A percentile compares a stretch with the other conserved stretches of the same genome.
Conservation (phyloP, 2,888 invertebrate species). For the Lumbricus terrestris region DNA sequence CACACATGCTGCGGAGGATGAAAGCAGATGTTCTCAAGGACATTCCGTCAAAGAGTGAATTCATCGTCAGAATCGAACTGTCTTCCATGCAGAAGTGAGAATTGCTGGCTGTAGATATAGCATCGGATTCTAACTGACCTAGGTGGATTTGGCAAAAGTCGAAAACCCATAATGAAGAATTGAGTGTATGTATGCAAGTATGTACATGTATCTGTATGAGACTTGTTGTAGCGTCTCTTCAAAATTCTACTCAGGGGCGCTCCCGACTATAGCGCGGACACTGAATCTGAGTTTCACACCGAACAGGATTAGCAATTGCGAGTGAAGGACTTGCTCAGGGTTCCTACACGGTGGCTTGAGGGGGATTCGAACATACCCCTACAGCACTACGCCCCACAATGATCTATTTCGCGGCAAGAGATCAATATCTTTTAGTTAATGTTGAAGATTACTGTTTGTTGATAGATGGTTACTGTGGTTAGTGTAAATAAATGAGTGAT, state of each 20-base stretch:
- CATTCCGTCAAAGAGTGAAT: slow-evolving; percentile 41
- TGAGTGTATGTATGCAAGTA: too few relatives aligned
- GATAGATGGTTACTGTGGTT: background rate
- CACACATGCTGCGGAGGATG: slow-evolving; percentile 43
- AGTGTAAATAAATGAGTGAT: background rate
- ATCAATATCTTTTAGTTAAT: background rate
- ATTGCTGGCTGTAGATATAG: background rate
- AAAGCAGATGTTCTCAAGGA: slow-evolving; percentile 43
- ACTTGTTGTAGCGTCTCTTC: too few relatives aligned
- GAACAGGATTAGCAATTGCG: too few relatives aligned
- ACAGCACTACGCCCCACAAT: too few relatives aligned
- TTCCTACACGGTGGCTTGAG: too few relatives aligned
- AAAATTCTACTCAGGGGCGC: too few relatives aligned
- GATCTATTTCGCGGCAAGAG: too few relatives aligned
- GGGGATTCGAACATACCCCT: too few relatives aligned
- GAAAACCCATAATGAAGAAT: background rate
- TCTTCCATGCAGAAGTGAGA: slow-evolving; percentile 41
- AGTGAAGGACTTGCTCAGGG: too few relatives aligned
- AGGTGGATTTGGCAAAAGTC: background rate
- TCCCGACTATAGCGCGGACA: too few relatives aligned
- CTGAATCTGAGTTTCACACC: too few relatives aligned
- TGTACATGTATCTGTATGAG: too few relatives aligned
- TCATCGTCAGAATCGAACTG: slow-evolving; percentile 42
- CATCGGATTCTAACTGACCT: background rate
- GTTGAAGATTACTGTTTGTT: background rate